A percentile compares a stretch with the other conserved stretches of the same genome.
Evolutionary conservation across 2,113 vertebrate genomes (phyloP).

Genomic region (Pimephales promelas): DNA sequence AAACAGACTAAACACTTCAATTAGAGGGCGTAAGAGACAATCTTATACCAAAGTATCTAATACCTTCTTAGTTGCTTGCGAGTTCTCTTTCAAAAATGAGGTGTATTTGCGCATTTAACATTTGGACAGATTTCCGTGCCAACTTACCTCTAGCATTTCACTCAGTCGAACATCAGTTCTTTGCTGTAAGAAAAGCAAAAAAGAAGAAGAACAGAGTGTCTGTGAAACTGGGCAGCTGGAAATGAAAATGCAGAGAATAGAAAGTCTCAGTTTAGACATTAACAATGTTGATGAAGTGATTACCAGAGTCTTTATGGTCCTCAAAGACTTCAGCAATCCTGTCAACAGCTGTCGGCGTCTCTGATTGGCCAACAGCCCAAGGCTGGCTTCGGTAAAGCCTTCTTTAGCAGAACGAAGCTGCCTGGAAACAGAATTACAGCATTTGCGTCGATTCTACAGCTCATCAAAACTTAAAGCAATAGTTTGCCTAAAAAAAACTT

Average conservation of each 20-base stretch:
- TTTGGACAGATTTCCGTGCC: not conserved
- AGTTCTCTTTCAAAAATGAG: not conserved
- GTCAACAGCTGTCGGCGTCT: constrained; percentile 91
- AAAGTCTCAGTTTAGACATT: constrained; percentile 17
- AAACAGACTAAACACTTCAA: not conserved
- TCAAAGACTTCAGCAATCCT: constrained; percentile 92
- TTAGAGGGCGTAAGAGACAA: not conserved
- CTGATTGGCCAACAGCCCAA: constrained; percentile 95
- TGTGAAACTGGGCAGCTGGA: not conserved
- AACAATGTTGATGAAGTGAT: constrained; percentile 25
- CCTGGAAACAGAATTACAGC: constrained; percentile 68
- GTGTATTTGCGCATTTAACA: not conserved
- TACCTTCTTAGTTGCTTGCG: not conserved
- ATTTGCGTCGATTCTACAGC: not conserved
- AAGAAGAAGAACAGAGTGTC: constrained; percentile 12
- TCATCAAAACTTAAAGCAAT: not conserved
- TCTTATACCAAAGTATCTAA: not conserved
- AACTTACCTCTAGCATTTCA: constrained; percentile 96
- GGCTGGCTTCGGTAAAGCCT: constrained; percentile 94
- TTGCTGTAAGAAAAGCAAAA: constrained; percentile 83
- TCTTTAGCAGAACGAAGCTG: constrained; percentile 90
- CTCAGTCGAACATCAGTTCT: constrained; percentile 96
- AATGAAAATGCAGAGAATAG: not conserved
- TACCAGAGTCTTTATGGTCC: constrained; percentile 99
- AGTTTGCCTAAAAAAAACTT: not conserved